Evolutionary conservation across 2,888 invertebrate species (phyloP), one percentile per base, ranked within the genome.

Genomic region (Zaprionus bogoriensis): DNA sequence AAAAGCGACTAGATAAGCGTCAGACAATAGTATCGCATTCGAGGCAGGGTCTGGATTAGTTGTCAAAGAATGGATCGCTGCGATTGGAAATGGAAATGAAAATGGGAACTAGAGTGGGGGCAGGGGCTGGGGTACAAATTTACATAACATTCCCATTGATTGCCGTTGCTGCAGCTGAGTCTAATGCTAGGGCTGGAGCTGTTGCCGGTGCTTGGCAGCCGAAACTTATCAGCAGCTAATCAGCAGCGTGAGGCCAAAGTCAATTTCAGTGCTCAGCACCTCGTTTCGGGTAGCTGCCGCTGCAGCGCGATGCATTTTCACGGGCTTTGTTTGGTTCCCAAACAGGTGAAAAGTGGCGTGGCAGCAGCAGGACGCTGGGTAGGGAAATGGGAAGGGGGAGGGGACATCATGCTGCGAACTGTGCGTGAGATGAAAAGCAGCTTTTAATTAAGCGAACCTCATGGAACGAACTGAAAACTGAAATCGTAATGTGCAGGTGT

Each of bases 201-300:
- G n/a, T n/a, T n/a, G n/a, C 58, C 45, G 54, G 39, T 62, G 59
- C 38, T 61, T 76, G 68, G 73, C 63, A 63, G 84, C 78, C 59
- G 28, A 51, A 71, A 76, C 71, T 70, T 75, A 79, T 82, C 86
- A 85, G 82, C 85, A 69, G 85, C 85, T 82, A 82, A 82, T 82
- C 82, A 85, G 84, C 74, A 72, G 74, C 80, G 68, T 77, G 73
- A 54, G 70, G 75, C 67, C 74, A 62, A 41, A 67, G 70, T 68
- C 80, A 74, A 80, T 83, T 83, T 80, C 57, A 63, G 67, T 81
- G 74, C 83, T 86, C 84, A 83, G 83, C 83, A 83, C 83, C 83
- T 80, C 70, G 71, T 83, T 65, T 73, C 25, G 66, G 83, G 59
- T 52, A 79, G 74, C 62, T 63, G 39, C 47, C 58, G 55, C 59